Conservation (phyloP, 2,888 invertebrate genomes). For the Monochamus alternatus region DNA sequence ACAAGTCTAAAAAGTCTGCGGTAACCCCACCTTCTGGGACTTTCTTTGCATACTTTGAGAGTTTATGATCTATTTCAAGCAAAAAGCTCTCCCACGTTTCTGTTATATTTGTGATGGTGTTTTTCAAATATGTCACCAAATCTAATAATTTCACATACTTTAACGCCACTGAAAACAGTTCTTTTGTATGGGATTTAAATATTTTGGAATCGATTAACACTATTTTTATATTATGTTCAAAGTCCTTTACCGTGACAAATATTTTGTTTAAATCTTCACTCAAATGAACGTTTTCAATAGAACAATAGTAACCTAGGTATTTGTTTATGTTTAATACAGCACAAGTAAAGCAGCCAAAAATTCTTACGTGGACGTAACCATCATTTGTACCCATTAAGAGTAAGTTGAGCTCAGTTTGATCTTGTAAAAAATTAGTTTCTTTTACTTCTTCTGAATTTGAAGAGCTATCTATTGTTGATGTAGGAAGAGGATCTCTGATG, state of each 20-base stretch:
- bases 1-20: conserved; percentile 91
- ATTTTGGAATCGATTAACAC: conserved; percentile 76
- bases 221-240: conserved; percentile 71
- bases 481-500: conserved; percentile 72
- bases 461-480: conserved; percentile 63
- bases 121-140: conserved; percentile 80
- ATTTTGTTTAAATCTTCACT: conserved; percentile 82
- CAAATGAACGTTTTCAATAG: conserved; percentile 78
- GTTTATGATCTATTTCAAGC: conserved; percentile 94
- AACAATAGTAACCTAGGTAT: conserved; percentile 73
- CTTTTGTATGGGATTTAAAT: conserved; percentile 78
- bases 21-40: conserved; percentile 88
- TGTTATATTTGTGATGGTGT: conserved; percentile 85
- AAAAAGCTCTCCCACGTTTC: conserved; percentile 97
- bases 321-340: conserved; percentile 78
- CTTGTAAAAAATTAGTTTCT: conserved; percentile 76
- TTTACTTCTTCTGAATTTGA: conserved; percentile 74
- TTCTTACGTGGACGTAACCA: conserved; percentile 82
- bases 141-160: conserved; percentile 78
- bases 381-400: conserved; percentile 85
- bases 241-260: conserved; percentile 77
- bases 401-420: conserved; percentile 80
- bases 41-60: conserved; percentile 88
- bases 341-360: conserved; percentile 89
- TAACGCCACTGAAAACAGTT: conserved; percentile 81